Evolutionary conservation across 2,888 invertebrate genomes (phyloP).

Genomic region (Drosophila cracens): DNA sequence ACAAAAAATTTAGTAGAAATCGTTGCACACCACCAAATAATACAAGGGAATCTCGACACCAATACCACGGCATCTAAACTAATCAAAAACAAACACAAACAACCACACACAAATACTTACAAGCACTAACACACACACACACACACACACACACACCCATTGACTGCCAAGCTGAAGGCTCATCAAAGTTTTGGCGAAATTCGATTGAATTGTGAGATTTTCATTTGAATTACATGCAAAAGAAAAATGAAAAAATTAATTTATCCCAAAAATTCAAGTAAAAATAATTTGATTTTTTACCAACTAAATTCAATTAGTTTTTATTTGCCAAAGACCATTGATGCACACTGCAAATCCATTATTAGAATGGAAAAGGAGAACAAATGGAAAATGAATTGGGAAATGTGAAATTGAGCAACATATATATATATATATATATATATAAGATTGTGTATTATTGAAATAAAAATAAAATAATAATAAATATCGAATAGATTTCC

Average conservation of each 20-base stretch:
- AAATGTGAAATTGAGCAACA: too few relatives aligned
- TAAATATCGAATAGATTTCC: background rate
- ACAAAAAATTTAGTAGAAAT: constrained; percentile 33
- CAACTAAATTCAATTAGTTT: background rate
- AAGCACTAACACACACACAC: constrained; percentile 4
- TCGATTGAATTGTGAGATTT: constrained; percentile 76
- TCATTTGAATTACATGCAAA: constrained; percentile 69
- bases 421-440: too few relatives aligned
- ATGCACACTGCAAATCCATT: background rate
- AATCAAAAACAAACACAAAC: constrained; percentile 64
- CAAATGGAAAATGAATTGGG: too few relatives aligned
- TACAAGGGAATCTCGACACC: constrained; percentile 50
- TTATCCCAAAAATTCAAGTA: background rate
- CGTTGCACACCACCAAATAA: constrained; percentile 11
- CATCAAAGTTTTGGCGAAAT: constrained; percentile 73
- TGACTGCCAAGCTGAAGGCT: constrained; percentile 46
- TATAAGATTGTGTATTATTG: too few relatives aligned
- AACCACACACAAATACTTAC: constrained; percentile 15
- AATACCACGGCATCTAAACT: constrained; percentile 59
- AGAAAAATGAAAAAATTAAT: background rate
- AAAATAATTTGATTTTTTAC: background rate
- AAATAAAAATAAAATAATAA: too few relatives aligned
- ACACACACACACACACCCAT: constrained; percentile 22
- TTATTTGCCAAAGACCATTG: background rate
- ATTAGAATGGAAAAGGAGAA: background rate